Evolutionary conservation across 2,797 vertebrate genomes (phyloP), one percentile per base, ranked within the genome.

Genomic region (Huso huso): DNA sequence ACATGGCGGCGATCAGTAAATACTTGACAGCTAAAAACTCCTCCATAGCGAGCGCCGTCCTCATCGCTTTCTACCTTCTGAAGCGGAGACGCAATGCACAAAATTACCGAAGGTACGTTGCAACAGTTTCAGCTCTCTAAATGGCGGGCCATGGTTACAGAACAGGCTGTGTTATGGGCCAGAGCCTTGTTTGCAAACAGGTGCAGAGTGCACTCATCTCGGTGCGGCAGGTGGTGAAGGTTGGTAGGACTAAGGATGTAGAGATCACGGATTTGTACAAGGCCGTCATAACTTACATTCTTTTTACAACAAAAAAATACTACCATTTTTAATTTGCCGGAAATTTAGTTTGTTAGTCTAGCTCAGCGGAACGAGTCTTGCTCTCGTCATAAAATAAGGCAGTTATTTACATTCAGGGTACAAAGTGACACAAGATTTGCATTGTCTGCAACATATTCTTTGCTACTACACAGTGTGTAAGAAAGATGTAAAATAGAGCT

Each of bases 1-100:
- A 86, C 78, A 98, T 98, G 95, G 95, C 93, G 83, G 87, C 86
- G 60, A 84, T 95, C 81, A 97, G 95, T 86, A 96, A 92, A 80
- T 91, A 92, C 72, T 37, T 97, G 69, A 94, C 94, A 11, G 86
- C 84, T 65, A 94, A 84, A 61, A 93, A 92, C 77, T 93, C 91
- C 10, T 89, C 93, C 63, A 78, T 92, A 75, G 94, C 91, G 1
- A 92, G 91, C 4, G 91, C 91, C 6, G 72, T 88, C n/a, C 70
- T 95, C 69, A 69, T 94, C 48, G 65, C 91, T 10, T 73, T 96
- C 0, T 93, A 90, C 73, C 70, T 96, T 66, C 79, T 96, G 1
- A 89, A 73, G 67, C 84, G 74, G 58, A 80, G 90, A 73, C 79
- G 89, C 67, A 81, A 78, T 71, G 73, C 77, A 48, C 72, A 71